phyloP scores from a whole-genome alignment of 2,888 invertebrate species.

The Cordylochernes scorpioides region DNA sequence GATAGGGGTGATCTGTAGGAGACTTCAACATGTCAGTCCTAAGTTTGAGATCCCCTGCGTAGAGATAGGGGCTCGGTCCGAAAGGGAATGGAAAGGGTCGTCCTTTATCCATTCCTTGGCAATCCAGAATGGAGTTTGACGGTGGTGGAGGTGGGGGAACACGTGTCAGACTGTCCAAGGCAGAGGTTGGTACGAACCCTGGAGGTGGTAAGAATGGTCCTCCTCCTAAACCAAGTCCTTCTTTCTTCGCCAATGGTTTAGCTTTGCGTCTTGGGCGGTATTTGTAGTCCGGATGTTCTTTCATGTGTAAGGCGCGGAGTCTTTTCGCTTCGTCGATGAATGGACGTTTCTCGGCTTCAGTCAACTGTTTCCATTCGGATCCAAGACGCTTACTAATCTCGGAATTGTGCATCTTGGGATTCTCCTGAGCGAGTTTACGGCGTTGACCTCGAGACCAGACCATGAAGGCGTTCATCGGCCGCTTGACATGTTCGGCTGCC shows the following conservation, averaged over 20 bases:
- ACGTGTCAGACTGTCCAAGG: too few relatives aligned
- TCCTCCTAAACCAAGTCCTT: conserved; percentile 5
- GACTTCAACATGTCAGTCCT: too few relatives aligned
- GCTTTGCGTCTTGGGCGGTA: conserved; percentile 54
- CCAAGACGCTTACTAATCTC: conserved; percentile 91
- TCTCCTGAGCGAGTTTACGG: conserved; percentile 94
- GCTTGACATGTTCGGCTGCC: conserved; percentile 77
- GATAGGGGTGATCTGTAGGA: too few relatives aligned
- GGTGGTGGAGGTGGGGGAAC: too few relatives aligned
- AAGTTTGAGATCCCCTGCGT: too few relatives aligned
- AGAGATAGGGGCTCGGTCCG: too few relatives aligned
- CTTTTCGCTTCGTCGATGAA: conserved; percentile 95
- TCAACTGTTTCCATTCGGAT: conserved; percentile 89
- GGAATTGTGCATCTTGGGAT: conserved; percentile 97
- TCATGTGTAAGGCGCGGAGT: conserved; percentile 84
- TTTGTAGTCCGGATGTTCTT: conserved; percentile 67
- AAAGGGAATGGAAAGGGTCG: too few relatives aligned
- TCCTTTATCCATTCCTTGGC: too few relatives aligned
- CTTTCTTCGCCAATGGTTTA: conserved; percentile 33
- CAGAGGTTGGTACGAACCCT: too few relatives aligned
- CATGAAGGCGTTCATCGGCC: conserved; percentile 97
- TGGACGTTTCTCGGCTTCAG: conserved; percentile 82
- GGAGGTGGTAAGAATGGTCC: conserved; percentile 6
- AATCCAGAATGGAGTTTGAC: too few relatives aligned
- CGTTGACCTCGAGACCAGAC: conserved; percentile 95